Evolutionary conservation across 1,140 invertebrate species (phyloP).

Genomic region (Cotesia chilonis): DNA sequence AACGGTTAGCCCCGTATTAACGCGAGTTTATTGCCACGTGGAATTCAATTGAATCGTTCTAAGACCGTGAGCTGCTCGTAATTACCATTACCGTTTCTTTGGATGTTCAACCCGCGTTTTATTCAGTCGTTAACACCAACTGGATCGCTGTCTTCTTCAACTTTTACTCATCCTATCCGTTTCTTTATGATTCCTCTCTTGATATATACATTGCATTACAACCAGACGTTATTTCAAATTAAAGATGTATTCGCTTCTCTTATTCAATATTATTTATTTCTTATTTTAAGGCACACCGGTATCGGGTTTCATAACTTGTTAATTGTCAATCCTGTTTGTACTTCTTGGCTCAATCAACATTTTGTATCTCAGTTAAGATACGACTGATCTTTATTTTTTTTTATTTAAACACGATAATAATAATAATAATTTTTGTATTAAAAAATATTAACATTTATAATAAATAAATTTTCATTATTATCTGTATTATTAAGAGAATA

Average conservation of each 20-base stretch:
- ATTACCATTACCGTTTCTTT: conserved; percentile 40
- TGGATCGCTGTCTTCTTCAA: not conserved
- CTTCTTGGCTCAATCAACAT: too few species aligned
- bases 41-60: conserved; percentile 58
- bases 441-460: too few species aligned
- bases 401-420: too few species aligned
- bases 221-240: conserved; percentile 1
- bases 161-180: not conserved
- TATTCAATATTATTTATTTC: not conserved
- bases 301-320: too few species aligned
- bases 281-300: too few species aligned
- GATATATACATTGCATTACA: too few species aligned
- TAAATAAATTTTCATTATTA: too few species aligned
- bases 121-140: conserved; percentile 38
- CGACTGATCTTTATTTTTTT: too few species aligned
- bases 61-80: conserved; percentile 28
- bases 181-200: conserved; percentile 19
- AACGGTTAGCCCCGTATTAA: conserved; percentile 58
- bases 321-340: too few species aligned
- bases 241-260: conserved; percentile 6
- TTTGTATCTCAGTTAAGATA: too few species aligned
- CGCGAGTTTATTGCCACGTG: conserved; percentile 56
- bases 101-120: conserved; percentile 32
- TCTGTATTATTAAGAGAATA: too few species aligned
- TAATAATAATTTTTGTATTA: too few species aligned